A percentile compares a stretch with the other conserved stretches of the same genome.
phyloP scores from a whole-genome alignment of 2,797 vertebrate species.

The Rhincodon typus region DNA sequence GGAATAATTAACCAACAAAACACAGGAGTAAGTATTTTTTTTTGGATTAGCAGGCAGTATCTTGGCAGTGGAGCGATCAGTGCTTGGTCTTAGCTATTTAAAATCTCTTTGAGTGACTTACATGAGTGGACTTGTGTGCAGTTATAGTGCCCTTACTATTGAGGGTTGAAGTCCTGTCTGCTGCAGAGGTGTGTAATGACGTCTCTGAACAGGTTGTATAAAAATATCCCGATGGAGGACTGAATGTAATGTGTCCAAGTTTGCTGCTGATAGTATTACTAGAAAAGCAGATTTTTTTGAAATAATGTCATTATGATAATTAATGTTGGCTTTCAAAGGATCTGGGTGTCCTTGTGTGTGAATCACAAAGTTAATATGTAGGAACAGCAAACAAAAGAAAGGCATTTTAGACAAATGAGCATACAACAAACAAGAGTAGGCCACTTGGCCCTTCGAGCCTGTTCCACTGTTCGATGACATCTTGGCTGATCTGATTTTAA shows the following conservation, averaged over 20 bases:
- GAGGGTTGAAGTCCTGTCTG: too few relatives aligned
- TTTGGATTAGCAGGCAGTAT: not conserved
- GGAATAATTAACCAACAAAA: not conserved
- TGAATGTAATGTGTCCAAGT: not conserved
- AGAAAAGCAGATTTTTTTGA: not conserved
- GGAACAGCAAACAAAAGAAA: not conserved
- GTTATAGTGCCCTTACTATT: too few relatives aligned
- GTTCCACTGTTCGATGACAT: too few relatives aligned
- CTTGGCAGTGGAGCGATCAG: not conserved
- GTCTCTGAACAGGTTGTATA: too few relatives aligned
- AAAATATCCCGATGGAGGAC: too few relatives aligned
- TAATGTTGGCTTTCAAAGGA: not conserved
- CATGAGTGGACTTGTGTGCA: too few relatives aligned
- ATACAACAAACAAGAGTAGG: too few relatives aligned
- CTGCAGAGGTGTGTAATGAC: too few relatives aligned
- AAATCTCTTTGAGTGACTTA: not conserved
- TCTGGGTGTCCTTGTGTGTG: not conserved
- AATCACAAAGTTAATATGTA: not conserved
- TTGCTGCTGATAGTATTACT: too few relatives aligned
- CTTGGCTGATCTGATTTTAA: too few relatives aligned
- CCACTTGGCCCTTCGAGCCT: too few relatives aligned
- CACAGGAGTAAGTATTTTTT: not conserved
- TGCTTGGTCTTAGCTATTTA: not conserved
- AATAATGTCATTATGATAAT: not conserved
- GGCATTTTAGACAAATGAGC: not conserved